Evolutionary conservation across 2,888 invertebrate genomes (phyloP), one percentile per base, ranked within the genome.

Genomic region (Drosophila macrothrix): DNA sequence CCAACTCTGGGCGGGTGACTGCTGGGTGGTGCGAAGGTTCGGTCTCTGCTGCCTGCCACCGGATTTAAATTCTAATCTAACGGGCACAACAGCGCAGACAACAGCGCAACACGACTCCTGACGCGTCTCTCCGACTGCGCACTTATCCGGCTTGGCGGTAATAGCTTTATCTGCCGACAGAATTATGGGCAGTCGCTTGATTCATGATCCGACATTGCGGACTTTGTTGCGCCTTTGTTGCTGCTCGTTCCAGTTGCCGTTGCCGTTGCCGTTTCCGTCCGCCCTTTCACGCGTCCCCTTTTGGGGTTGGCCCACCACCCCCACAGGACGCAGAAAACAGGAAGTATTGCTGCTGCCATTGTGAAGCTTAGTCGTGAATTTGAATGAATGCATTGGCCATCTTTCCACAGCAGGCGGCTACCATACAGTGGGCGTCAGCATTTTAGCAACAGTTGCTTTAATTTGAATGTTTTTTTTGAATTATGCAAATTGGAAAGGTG

Each of bases 121-220:
- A 41, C 39, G 35, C 37, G 37, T 55, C 28, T 37, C 55, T 55
- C 33, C 50, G 66, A 61, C 69, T 79, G 87, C 74, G 76, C 88
- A 86, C 86, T 90, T 84, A 89, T 79, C 81, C 82, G 83, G 77
- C 73, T 80, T 83, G 88, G 86, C 88, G 86, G 88, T 92, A 92
- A 92, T 92, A 91, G 92, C 92, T 92, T 91, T 92, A 92, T 92
- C 92, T 92, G 92, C 91, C 90, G 90, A 92, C 88, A 91, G 92
- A 92, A 91, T 92, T 91, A 92, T 92, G 91, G 85, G 74, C 87
- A 86, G 82, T 75, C 82, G 83, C 83, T 88, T 92, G 92, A 92
- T 92, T 92, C 92, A 92, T 92, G 88, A 88, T 84, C 80, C 84
- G 28, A 60, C 73, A 72, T 68, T 76, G 80, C 68, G 76, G 74